Evolutionary conservation across 2,113 vertebrate species (phyloP), one percentile per base, ranked within the genome.

Genomic region (Gadus chalcogrammus): DNA sequence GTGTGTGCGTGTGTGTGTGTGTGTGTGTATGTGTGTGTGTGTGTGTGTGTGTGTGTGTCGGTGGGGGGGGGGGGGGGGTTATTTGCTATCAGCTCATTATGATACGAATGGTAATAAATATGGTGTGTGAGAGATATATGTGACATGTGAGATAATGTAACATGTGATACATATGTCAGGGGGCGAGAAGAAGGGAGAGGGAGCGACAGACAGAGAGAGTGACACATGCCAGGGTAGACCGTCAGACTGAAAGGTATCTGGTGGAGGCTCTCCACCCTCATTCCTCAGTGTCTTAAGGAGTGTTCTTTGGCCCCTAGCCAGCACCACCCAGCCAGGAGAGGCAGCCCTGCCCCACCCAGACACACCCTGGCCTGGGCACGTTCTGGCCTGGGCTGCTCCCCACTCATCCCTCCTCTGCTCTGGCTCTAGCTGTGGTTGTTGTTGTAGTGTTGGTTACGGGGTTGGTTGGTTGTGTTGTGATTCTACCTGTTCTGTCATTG

Each of bases 231-330:
- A 3, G 18, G 17, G 61, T 48, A 72, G 24, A 15, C 58, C 27
- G 2, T 17, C 20, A 71, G 73, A 69, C 59, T 72, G 20, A 3
- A 12, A 22, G 65, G 52, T 18, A 67, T 42, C 18, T 42, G 24
- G 20, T 67, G 27, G 64, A 28, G 18, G 20, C 5, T 62, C 67
- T 38, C 61, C 77, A 66, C 58, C 62, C 27, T 82, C 73, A 71
- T 82, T 70, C 66, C 84, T 72, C 63, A 70, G 70, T 66, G 77
- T 75, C 53, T 74, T 62, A 73, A 79, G 84, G 84, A 64, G 84
- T 83, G 84, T 72, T 48, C 67, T 59, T 24, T 85, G 85, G 79
- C 67, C 5, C 15, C 38, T 64, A 56, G 55, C 74, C 42, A 12
- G 7, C 42, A 48, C 42, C 42, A 48, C 42, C 42, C 71, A 75